phyloP scores from a whole-genome alignment of 1,140 invertebrate species.

The Brachionus angularis region DNA sequence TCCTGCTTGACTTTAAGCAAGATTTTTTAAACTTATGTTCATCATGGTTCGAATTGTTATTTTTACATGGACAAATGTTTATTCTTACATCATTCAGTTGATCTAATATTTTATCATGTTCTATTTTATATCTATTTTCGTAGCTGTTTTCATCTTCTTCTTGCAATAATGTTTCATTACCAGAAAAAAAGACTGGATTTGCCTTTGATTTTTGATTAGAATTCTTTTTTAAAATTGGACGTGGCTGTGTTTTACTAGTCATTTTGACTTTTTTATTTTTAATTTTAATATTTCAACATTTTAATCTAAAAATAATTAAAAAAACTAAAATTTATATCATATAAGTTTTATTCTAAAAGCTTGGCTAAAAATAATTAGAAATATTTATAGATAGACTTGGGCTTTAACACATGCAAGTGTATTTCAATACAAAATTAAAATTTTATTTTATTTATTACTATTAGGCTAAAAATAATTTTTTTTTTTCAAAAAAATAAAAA shows the following conservation, averaged over 20 bases:
- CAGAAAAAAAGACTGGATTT: constrained; percentile 17
- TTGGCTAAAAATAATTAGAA: too few species aligned
- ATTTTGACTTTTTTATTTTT: neutral
- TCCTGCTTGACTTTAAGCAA: constrained; percentile 1
- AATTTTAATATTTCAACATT: neutral
- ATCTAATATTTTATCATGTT: neutral
- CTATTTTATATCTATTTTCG: neutral
- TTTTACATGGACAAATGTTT: too few species aligned
- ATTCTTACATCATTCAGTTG: constrained; percentile 10
- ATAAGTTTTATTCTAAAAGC: too few species aligned
- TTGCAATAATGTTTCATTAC: constrained; percentile 1
- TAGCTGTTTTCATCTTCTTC: constrained; percentile 15
- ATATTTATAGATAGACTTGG: too few species aligned
- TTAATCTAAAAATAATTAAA: neutral
- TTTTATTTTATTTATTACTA: too few species aligned
- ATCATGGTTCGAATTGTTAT: too few species aligned
- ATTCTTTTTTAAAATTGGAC: constrained; percentile 14
- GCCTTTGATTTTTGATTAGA: neutral
- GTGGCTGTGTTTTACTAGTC: constrained; percentile 22
- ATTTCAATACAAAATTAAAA: too few species aligned
- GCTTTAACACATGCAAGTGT: too few species aligned
- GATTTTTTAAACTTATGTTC: constrained; percentile 1
- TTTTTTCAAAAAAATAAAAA: too few species aligned
- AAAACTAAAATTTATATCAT: constrained; percentile 19
- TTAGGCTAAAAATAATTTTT: too few species aligned